phyloP scores from a whole-genome alignment of 2,113 vertebrate species.

The Baryphthengus martii region DNA sequence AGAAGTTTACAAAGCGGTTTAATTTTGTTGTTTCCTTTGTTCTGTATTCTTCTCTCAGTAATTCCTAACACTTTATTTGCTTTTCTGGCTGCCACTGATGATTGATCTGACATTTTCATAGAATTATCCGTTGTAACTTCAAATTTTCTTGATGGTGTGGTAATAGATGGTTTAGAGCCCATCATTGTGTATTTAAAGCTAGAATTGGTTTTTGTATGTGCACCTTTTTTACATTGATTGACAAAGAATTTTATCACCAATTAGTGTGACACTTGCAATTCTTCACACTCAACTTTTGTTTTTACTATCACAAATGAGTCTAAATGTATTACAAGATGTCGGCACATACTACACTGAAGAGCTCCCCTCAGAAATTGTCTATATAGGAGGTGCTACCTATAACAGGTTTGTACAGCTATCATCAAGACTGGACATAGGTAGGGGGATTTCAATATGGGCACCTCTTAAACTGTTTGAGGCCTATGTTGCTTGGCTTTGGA shows the following conservation, averaged over 20 bases:
- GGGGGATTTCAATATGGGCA: background rate
- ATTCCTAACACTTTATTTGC: background rate
- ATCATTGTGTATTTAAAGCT: background rate
- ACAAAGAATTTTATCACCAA: background rate
- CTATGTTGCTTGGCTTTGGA: background rate
- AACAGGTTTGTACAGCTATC: background rate
- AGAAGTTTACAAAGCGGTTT: background rate
- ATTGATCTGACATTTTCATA: background rate
- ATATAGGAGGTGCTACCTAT: background rate
- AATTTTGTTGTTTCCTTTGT: background rate
- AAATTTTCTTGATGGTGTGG: background rate
- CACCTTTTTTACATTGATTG: background rate
- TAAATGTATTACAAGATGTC: background rate
- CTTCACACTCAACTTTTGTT: background rate
- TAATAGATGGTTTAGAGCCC: background rate
- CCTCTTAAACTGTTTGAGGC: background rate
- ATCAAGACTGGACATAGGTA: background rate
- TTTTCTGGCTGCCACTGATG: background rate
- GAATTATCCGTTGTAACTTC: background rate
- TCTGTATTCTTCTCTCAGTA: background rate
- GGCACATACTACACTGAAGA: background rate
- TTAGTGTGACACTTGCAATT: background rate
- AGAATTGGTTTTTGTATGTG: background rate
- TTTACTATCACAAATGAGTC: background rate
- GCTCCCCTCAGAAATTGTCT: background rate